Conservation (phyloP, 1,140 invertebrate species). For the Pogonus chalceus region DNA sequence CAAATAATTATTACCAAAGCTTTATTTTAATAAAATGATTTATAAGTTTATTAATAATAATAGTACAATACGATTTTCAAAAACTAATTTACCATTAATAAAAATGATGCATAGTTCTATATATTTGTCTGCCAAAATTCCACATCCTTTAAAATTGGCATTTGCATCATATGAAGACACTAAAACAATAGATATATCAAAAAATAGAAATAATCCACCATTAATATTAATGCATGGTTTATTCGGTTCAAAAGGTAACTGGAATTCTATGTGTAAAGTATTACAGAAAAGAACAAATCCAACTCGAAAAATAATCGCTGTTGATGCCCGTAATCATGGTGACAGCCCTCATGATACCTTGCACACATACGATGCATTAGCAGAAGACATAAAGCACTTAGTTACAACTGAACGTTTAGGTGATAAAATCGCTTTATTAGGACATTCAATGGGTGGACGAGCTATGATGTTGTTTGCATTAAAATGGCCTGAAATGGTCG, state of each 20-base stretch:
- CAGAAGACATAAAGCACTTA: conserved; percentile 58
- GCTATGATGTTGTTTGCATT: conserved; percentile 71
- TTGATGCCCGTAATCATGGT: conserved; percentile 88
- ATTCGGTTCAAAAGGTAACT: conserved; percentile 78
- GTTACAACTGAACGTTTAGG: conserved; percentile 48
- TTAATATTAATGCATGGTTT: conserved; percentile 78
- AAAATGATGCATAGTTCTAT: no score
- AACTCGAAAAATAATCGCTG: conserved; percentile 55
- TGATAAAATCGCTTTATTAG: conserved; percentile 56
- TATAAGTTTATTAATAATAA: no score
- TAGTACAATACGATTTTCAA: no score
- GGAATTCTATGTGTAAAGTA: conserved; percentile 66
- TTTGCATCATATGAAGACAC: conserved; percentile 46
- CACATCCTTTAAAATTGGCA: conserved; percentile 42
- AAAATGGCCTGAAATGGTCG: conserved; percentile 62
- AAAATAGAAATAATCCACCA: conserved; percentile 40
- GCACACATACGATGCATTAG: conserved; percentile 62
- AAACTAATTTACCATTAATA: no score
- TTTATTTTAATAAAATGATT: no score
- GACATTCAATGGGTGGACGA: conserved; percentile 87
- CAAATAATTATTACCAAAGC: no score
- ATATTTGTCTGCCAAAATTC: no score
- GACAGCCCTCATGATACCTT: conserved; percentile 67
- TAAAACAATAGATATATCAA: conserved; percentile 23
- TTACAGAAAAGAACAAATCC: conserved; percentile 51